Evolutionary conservation across 2,797 vertebrate genomes (phyloP), one percentile per base, ranked within the genome.

Genomic region (Harpagifer antarcticus): DNA sequence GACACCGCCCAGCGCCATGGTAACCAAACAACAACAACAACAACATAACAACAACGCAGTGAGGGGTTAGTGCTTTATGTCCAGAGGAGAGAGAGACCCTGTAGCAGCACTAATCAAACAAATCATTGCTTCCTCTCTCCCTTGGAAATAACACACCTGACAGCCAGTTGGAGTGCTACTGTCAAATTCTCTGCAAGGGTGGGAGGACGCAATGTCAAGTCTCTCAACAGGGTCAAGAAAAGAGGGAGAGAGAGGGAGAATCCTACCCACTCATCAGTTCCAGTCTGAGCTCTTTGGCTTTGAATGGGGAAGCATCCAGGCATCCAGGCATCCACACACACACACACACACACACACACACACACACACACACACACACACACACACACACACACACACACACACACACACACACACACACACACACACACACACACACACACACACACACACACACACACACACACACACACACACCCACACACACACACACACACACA

Each of bases 1-100:
- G 96, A 97, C 93, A 95, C 96, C 96, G 94, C 96, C 95, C 94
- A 94, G 95, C 94, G 94, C 95, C 95, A 94, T 94, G 94, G 94
- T 90, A 91, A 95, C 93, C 95, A 88, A 96, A 95, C 94, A 95
- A 94, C 93, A 93, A 94, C 92, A 92, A 93, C 92, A 94, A 95
- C 94, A 95, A 94, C 90, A 94, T 92, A 86, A 94, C 91, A 94
- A 94, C 94, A 95, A 95, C 92, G 93, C 93, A 96, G 91, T 95
- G 94, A 94, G 92, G 94, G 94, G 94, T 96, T 96, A 96, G 95
- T 96, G 94, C 93, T 93, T 94, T 93, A 92, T 89, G 90, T 92
- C 93, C 89, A 94, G 88, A 93, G 93, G 92, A 94, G 78, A 91
- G 82, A 89, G 92, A 94, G 92, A 94, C 91, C 92, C 91, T 93